Evolutionary conservation across 2,888 invertebrate species (phyloP), one percentile per base, ranked within the genome.

Genomic region (Cephalotes varians): DNA sequence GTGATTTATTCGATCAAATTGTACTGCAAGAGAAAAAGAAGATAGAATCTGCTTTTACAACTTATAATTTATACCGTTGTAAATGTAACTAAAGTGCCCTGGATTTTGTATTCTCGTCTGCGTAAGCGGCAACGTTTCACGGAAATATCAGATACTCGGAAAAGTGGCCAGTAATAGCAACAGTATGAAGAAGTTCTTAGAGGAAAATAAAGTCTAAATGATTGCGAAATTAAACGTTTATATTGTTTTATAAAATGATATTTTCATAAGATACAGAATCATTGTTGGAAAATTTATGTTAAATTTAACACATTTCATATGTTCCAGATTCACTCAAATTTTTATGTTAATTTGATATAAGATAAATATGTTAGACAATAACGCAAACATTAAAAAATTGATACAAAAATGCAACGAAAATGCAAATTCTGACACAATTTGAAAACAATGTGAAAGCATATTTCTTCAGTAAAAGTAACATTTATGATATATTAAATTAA

Each of bases 81-180:
- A 56, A 56, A 12, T 31, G n/a, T 21, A 79, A 71, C 71, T 56
- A 56, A 71, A 79, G 44, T 18, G 44, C 31, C 44, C 12, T 56
- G 34, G 21, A 79, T 79, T 44, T 79, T 71, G 44, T 21, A 54
- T 40, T 76, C 9, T 67, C 28, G 28, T 7, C n/a, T 40, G 44
- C 47, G 62, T 44, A n/a, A 56, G 31, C 49, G 51, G 65, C 28
- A 64, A 74, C 49, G 9, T 69, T 79, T 79, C 71, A 12, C 21
- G 44, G 56, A 79, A 79, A 37, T 79, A 71, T 79, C 40, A 71
- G 25, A 79, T 71, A 79, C 77, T 79, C 34, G 34, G 71, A 79
- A 71, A 44, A 79, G 56, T 71, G 12, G 56, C 44, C n/a, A 71
- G 71, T 77, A 67, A 67, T 77, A 56, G 54, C 56, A 77, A 7